A percentile compares a stretch with the other conserved stretches of the same genome.
These are phyloP conservation scores for rabbit (Oryctolagus cuniculus) DNA, from an alignment of 2,113 vertebrate species.

Conservation along the genomic window mOryCun1.1 NC_091439.1:85299501-85300000, in stretches of 20 bases:
- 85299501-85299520: no score
- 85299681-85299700: not conserved
- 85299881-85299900: conserved; percentile 50
- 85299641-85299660: not conserved
- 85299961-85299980: conserved; percentile 28
- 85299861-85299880: conserved; percentile 21
- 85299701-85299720: not conserved
- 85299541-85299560: not conserved
- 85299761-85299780: conserved; percentile 19
- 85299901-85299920: conserved; percentile 38
- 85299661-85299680: not conserved
- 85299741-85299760: conserved; percentile 19
- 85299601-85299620: conserved; percentile 17
- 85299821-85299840: not conserved
- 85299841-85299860: conserved; percentile 22
- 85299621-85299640: not conserved
- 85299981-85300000: conserved; percentile 47
- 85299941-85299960: conserved; percentile 6
- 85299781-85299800: conserved; percentile 11
- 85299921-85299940: not conserved
- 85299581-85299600: not conserved
- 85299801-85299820: conserved; percentile 45
- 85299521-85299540: no score
- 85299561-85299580: not conserved
- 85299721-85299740: not conserved